Percentiles rank a stretch among this genome's conserved stretches.
Evolutionary conservation across 2,113 vertebrate species (phyloP).

Genomic region (Clinocottus analis): DNA sequence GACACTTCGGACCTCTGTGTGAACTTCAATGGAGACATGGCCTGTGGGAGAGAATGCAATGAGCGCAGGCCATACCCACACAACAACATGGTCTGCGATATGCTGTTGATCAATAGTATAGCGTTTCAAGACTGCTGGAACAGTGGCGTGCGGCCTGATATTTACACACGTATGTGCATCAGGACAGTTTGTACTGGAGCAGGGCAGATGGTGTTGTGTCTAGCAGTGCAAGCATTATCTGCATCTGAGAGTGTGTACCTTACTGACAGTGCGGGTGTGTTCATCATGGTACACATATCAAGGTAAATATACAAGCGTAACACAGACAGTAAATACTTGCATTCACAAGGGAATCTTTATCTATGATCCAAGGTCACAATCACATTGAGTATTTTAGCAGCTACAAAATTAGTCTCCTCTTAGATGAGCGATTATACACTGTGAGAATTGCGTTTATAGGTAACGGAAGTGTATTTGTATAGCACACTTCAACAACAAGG

Average conservation of each 20-base stretch:
- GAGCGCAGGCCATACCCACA: background rate
- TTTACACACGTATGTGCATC: constrained; percentile 35
- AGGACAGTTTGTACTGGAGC: constrained; percentile 39
- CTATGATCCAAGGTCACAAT: background rate
- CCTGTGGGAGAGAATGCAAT: constrained; percentile 22
- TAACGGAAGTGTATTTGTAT: no score
- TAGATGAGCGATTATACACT: constrained; percentile 34
- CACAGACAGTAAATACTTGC: background rate
- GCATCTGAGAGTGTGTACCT: constrained; percentile 41
- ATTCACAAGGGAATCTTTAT: background rate
- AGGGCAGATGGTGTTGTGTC: no score
- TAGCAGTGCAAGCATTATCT: constrained; percentile 39
- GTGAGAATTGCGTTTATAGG: no score
- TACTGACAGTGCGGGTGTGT: constrained; percentile 64
- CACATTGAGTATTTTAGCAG: background rate
- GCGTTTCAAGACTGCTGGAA: constrained; percentile 38
- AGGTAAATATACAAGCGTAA: constrained; percentile 18
- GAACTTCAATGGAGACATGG: constrained; percentile 73
- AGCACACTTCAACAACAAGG: no score
- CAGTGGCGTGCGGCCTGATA: constrained; percentile 4
- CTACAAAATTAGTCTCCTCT: background rate
- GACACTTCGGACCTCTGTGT: constrained; percentile 76
- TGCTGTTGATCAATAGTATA: constrained; percentile 23
- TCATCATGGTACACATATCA: constrained; percentile 45
- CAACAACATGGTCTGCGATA: constrained; percentile 13